These are phyloP conservation scores for Eulemur mongoz DNA, from an alignment of 2,797 vertebrate species.

Conservation along the genomic window DNA sequence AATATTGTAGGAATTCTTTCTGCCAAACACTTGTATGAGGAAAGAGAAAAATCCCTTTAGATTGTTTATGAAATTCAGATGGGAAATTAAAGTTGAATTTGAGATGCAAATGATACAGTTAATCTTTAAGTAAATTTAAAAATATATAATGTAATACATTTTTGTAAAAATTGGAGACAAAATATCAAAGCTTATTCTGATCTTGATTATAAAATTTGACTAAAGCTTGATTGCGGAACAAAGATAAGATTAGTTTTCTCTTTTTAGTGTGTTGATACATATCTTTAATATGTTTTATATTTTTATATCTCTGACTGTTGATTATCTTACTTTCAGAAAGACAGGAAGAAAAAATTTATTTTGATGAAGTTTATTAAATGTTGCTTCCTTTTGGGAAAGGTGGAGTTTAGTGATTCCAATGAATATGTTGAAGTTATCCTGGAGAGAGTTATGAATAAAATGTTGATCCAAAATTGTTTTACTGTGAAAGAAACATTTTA, in stretches of 20 bases:
- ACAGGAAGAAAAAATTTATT: not conserved
- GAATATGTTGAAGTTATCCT: not conserved
- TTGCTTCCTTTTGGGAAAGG: not conserved
- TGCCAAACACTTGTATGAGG: constrained; percentile 26
- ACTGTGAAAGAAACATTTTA: constrained; percentile 35
- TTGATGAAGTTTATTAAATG: constrained; percentile 46
- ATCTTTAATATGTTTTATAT: not conserved
- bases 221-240: not conserved
- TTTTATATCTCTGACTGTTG: constrained; percentile 19
- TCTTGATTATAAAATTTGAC: constrained; percentile 35
- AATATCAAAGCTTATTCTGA: constrained; percentile 19
- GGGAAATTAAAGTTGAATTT: constrained; percentile 26
- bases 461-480: constrained; percentile 37
- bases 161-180: not conserved
- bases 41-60: constrained; percentile 43
- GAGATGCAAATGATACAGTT: constrained; percentile 1
- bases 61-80: constrained; percentile 34
- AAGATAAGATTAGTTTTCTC: not conserved
- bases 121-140: constrained; percentile 31
- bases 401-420: not conserved
- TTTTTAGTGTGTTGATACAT: not conserved
- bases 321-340: constrained; percentile 42
- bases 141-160: not conserved
- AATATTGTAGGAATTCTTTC: constrained; percentile 43
- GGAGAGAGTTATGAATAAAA: constrained; percentile 30